Percentiles rank a stretch among this genome's conserved stretches.
These are phyloP conservation scores for Temnothorax rugatulus DNA, from an alignment of 2,888 invertebrate genomes.

Conservation along the genomic window DNA sequence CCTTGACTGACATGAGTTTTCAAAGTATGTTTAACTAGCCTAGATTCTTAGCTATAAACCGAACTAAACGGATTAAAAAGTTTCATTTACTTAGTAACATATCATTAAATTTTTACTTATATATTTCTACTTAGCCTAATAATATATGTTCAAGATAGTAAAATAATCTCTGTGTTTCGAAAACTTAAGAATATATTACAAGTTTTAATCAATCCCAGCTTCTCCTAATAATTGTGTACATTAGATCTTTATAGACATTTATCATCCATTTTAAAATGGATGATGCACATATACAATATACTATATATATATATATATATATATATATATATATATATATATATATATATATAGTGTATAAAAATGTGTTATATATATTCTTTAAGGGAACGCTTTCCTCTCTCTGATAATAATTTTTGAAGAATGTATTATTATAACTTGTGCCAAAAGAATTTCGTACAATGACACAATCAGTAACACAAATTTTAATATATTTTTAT, in stretches of 20 bases:
- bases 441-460: conserved; percentile 68
- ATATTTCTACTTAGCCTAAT: conserved; percentile 31
- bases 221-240: conserved; percentile 50
- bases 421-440: conserved; percentile 63
- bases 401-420: conserved; percentile 50
- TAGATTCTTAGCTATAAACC: background rate
- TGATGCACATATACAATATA: background rate
- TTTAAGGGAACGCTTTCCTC: conserved; percentile 24
- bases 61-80: background rate
- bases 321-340: conserved; percentile 40
- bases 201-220: conserved; percentile 26
- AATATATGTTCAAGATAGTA: conserved; percentile 2
- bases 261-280: conserved; percentile 44
- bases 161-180: background rate
- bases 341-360: conserved; percentile 25
- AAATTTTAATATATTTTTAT: conserved; percentile 69
- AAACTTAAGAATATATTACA: background rate
- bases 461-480: conserved; percentile 39
- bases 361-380: conserved; percentile 46
- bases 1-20: conserved; percentile 11
- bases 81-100: background rate
- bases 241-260: conserved; percentile 54
- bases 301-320: no score
- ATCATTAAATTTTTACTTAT: conserved; percentile 19
- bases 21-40: background rate